Evolutionary conservation across 2,113 vertebrate species (phyloP).

Genomic region (Tetraodon nigroviridis): DNA sequence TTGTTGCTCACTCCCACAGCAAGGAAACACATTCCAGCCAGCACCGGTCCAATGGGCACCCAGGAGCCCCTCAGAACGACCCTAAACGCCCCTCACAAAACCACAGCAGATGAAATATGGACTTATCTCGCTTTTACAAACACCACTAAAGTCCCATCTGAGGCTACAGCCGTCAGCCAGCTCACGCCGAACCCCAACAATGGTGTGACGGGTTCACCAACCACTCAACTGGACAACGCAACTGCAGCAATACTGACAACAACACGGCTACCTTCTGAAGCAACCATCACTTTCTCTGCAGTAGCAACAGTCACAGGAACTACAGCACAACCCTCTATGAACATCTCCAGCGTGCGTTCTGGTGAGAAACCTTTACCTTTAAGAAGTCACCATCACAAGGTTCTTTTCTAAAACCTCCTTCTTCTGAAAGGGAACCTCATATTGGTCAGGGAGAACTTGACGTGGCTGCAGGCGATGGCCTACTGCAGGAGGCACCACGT

Average conservation of each 20-base stretch:
- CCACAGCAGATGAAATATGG: neutral
- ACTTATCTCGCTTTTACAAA: no score
- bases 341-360: conserved; percentile 9
- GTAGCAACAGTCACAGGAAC: conserved; percentile 8
- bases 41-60: conserved; percentile 15
- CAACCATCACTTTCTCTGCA: no score
- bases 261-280: neutral
- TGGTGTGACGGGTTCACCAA: neutral
- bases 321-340: conserved; percentile 15
- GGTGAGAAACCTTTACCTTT: conserved; percentile 20
- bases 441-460: conserved; percentile 59
- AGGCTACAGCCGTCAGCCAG: neutral
- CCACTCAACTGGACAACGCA: conserved; percentile 2
- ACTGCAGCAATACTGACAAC: conserved; percentile 14
- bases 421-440: conserved; percentile 43
- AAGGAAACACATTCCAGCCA: conserved; percentile 15
- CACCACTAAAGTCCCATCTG: no score
- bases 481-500: conserved; percentile 63
- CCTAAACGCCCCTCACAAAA: neutral
- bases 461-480: conserved; percentile 61
- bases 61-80: neutral
- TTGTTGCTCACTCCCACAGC: conserved; percentile 26
- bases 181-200: conserved; percentile 13
- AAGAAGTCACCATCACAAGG: no score
- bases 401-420: neutral